Conservation (phyloP, 1,140 invertebrate genomes). For the Ladona fulva region DNA sequence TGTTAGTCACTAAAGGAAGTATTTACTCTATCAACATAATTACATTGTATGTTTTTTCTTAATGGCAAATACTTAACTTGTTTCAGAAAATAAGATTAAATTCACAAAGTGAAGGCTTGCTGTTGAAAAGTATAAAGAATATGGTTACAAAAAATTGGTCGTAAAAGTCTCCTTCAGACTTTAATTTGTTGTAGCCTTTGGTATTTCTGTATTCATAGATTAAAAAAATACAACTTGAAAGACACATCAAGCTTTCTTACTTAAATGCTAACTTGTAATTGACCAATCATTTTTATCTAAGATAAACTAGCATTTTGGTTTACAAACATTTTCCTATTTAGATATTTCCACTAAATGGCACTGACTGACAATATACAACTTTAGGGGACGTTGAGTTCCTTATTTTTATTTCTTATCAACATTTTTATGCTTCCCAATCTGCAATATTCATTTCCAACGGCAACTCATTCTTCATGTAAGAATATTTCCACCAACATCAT, state of each 20-base stretch:
- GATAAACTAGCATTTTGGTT: not conserved
- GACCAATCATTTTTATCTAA: not conserved
- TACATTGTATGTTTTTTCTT: not conserved
- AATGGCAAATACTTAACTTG: not conserved
- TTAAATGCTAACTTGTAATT: not conserved
- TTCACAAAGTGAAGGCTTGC: not conserved
- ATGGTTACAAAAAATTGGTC: slow-evolving; percentile 4
- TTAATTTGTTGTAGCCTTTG: not conserved
- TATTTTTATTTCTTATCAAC: not conserved
- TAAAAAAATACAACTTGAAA: slow-evolving; percentile 9
- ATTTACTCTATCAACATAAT: not conserved
- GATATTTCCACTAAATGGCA: not conserved
- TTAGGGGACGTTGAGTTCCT: slow-evolving; percentile 1
- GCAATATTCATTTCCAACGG: not conserved
- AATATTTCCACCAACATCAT: not conserved
- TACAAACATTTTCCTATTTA: slow-evolving; percentile 8
- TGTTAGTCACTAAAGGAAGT: not conserved
- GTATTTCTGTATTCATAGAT: slow-evolving; percentile 2
- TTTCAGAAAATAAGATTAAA: not conserved
- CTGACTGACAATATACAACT: not conserved
- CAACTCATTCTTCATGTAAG: not conserved
- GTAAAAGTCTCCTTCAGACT: not conserved
- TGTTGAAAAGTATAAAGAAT: not conserved
- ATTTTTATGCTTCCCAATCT: not conserved
- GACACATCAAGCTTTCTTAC: slow-evolving; percentile 9